These are phyloP conservation scores for Ictalurus punctatus DNA, from an alignment of 2,113 vertebrate species.

Conservation along the genomic window DNA sequence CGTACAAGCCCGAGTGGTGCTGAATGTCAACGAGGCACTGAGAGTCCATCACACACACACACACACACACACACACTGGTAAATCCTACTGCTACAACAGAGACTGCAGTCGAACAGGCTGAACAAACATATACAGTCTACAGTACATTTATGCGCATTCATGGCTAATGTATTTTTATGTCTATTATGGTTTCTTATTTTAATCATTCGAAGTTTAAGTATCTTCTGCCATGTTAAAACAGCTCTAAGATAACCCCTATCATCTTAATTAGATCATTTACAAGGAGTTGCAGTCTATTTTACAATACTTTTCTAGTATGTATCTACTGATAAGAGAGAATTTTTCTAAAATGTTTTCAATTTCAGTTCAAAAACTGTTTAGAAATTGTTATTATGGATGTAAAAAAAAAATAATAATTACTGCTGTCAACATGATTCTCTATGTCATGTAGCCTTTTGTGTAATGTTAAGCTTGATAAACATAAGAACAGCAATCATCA, in stretches of 20 bases:
- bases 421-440: not conserved
- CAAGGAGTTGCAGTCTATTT: not conserved
- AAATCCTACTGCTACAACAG: conserved; percentile 57
- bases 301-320: not conserved
- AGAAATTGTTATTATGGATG: not conserved
- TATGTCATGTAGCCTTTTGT: not conserved
- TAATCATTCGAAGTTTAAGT: not conserved
- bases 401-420: not conserved
- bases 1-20: conserved; percentile 48
- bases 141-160: not conserved
- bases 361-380: not conserved
- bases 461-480: no score
- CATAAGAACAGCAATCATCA: not conserved
- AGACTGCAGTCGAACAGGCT: conserved; percentile 29
- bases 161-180: not conserved
- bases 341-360: not conserved
- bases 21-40: conserved; percentile 53
- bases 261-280: not conserved
- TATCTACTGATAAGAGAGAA: not conserved
- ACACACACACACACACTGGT: conserved; percentile 56
- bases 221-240: not conserved
- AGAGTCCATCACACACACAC: conserved; percentile 26
- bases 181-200: not conserved
- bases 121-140: not conserved
- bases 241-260: not conserved